These are phyloP conservation scores for Drosophila meridiana DNA, from an alignment of 2,888 invertebrate genomes.

Conservation along the genomic window DNA sequence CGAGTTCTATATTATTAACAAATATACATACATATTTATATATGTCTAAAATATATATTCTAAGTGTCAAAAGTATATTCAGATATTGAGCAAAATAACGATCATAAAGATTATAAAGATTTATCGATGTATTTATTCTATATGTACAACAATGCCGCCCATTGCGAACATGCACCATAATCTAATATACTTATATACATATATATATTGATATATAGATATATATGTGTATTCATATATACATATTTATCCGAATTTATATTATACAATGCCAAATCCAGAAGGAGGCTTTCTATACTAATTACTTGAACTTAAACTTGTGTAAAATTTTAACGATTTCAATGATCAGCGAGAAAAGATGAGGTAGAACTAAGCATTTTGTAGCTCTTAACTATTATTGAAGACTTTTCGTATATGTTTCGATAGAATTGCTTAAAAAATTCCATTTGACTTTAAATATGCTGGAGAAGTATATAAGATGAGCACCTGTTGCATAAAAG, in stretches of 20 bases:
- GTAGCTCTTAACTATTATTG: neutral
- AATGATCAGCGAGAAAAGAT: neutral
- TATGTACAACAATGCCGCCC: constrained; percentile 27
- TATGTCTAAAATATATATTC: neutral
- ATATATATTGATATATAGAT: neutral
- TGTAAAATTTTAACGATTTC: neutral
- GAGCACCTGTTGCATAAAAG: constrained; percentile 12
- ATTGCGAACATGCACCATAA: constrained; percentile 7
- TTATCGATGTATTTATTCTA: constrained; percentile 8
- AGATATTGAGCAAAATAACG: constrained; percentile 1
- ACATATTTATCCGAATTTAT: constrained; percentile 1
- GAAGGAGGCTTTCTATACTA: neutral
- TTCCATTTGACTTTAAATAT: neutral
- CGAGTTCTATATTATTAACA: constrained; percentile 23
- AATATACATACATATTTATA: constrained; percentile 4
- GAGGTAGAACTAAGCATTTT: neutral
- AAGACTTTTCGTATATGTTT: neutral
- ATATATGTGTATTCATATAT: neutral
- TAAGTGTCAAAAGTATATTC: constrained; percentile 16
- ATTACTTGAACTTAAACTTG: neutral
- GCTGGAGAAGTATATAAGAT: neutral
- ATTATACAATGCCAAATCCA: constrained; percentile 19
- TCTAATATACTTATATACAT: neutral
- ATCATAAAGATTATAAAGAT: constrained; percentile 1
- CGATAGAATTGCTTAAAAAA: neutral